phyloP scores from a whole-genome alignment of 2,797 vertebrate genomes.

The Loris lydekkerianus region DNA sequence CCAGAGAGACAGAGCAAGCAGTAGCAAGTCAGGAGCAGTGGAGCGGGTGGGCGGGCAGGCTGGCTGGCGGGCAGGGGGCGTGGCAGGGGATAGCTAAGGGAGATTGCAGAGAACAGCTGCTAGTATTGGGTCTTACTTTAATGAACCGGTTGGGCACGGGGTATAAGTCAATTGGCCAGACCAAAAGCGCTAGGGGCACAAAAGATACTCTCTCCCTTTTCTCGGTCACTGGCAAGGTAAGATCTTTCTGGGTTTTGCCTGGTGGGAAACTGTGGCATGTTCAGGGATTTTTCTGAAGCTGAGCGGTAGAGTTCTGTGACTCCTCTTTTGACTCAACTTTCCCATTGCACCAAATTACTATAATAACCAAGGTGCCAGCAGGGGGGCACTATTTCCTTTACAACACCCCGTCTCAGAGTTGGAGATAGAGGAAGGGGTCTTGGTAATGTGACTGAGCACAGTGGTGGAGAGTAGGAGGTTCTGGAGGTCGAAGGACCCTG shows the following conservation, averaged over 20 bases:
- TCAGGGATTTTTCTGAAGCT: slow-evolving; percentile 61
- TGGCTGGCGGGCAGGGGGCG: slow-evolving; percentile 67
- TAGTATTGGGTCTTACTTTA: slow-evolving; percentile 76
- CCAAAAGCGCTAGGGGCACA: slow-evolving; percentile 65
- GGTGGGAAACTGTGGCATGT: slow-evolving; percentile 42
- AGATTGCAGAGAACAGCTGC: slow-evolving; percentile 82
- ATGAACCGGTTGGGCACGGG: slow-evolving; percentile 72
- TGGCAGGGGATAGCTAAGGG: slow-evolving; percentile 75
- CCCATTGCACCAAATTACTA: slow-evolving; percentile 25
- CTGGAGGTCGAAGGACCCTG: not conserved
- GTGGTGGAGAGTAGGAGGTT: not conserved
- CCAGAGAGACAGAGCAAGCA: slow-evolving; percentile 80
- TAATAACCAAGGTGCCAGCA: not conserved
- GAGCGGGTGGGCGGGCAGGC: slow-evolving; percentile 67
- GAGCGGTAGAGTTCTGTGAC: not conserved
- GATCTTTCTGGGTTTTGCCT: slow-evolving; percentile 64
- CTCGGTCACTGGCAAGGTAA: slow-evolving; percentile 72
- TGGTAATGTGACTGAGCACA: not conserved
- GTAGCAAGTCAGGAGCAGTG: slow-evolving; percentile 80
- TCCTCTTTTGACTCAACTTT: slow-evolving; percentile 43
- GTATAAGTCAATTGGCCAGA: slow-evolving; percentile 72
- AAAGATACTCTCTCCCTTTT: slow-evolving; percentile 60
- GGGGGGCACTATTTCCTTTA: slow-evolving; percentile 44
- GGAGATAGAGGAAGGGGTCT: not conserved
- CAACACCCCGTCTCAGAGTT: not conserved